Evolutionary conservation across 30 jellyfish, hydroid and myxozoan species (phyloP).

Genomic region (Sanderia malayensis): DNA sequence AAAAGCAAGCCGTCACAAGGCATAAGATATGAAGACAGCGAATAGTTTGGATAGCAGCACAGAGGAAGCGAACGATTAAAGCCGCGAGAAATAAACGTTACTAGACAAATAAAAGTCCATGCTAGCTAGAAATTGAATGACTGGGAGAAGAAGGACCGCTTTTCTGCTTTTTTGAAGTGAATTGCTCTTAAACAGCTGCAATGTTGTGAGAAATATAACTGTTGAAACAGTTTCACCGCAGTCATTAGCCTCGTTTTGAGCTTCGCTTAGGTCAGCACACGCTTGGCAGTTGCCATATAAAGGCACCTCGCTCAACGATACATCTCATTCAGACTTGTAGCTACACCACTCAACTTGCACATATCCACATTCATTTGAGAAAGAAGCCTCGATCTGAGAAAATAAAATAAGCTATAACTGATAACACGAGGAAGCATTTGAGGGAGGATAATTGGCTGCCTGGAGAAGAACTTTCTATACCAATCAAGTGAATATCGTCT

Average conservation of each 20-base stretch:
- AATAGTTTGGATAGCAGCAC: background rate
- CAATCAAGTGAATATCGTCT: too few relatives aligned
- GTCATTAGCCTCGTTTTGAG: conserved; percentile 11
- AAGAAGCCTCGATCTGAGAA: too few relatives aligned
- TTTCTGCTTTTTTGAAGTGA: conserved; percentile 17
- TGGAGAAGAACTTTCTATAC: too few relatives aligned
- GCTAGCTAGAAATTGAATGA: background rate
- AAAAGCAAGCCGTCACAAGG: conserved; percentile 26
- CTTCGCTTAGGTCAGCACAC: conserved; percentile 43
- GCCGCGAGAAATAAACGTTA: conserved; percentile 29
- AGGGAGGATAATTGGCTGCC: too few relatives aligned
- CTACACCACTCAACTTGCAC: too few relatives aligned
- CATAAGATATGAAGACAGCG: background rate
- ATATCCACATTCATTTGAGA: too few relatives aligned
- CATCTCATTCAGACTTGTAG: too few relatives aligned
- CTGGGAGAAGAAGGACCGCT: conserved; percentile 54
- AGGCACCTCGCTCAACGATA: too few relatives aligned
- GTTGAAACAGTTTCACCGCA: conserved; percentile 48
- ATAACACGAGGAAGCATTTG: too few relatives aligned
- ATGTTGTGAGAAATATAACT: conserved; percentile 56
- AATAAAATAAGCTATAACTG: too few relatives aligned
- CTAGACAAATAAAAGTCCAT: conserved; percentile 8
- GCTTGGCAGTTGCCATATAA: too few relatives aligned
- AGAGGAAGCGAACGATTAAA: conserved; percentile 15
- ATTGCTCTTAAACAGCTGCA: conserved; percentile 46